Conservation (phyloP, 2,888 invertebrate species). For the Rambutsinella grinnellia region DNA sequence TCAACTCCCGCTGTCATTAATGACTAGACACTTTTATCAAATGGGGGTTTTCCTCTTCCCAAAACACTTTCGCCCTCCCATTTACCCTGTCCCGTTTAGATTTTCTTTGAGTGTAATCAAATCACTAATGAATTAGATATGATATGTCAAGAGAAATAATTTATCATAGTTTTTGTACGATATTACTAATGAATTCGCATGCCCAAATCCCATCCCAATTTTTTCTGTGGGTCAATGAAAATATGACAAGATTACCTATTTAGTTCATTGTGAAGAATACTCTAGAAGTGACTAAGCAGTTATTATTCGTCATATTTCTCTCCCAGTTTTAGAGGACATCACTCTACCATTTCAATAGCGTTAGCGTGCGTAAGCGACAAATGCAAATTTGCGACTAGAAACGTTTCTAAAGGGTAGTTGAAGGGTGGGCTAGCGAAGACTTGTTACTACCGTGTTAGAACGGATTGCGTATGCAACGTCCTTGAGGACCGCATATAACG, state of each 20-base stretch:
- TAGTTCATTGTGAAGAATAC: conserved; percentile 12
- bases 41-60: too few species aligned
- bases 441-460: neutral
- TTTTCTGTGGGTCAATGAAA: conserved; percentile 42
- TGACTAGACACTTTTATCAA: too few species aligned
- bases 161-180: too few species aligned
- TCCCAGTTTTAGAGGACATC: neutral
- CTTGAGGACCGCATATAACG: conserved; percentile 3
- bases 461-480: neutral
- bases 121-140: too few species aligned
- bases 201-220: conserved; percentile 25
- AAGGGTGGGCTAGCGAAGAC: neutral
- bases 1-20: too few species aligned
- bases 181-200: too few species aligned
- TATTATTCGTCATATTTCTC: neutral
- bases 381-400: neutral
- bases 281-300: conserved; percentile 23
- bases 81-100: too few species aligned
- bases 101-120: too few species aligned
- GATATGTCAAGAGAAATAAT: too few species aligned
- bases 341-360: neutral
- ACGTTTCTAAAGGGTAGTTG: neutral
- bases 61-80: too few species aligned
- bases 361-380: neutral
- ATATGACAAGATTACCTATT: neutral